phyloP scores from a whole-genome alignment of 2,888 invertebrate species.

The Dendrolimus pini region DNA sequence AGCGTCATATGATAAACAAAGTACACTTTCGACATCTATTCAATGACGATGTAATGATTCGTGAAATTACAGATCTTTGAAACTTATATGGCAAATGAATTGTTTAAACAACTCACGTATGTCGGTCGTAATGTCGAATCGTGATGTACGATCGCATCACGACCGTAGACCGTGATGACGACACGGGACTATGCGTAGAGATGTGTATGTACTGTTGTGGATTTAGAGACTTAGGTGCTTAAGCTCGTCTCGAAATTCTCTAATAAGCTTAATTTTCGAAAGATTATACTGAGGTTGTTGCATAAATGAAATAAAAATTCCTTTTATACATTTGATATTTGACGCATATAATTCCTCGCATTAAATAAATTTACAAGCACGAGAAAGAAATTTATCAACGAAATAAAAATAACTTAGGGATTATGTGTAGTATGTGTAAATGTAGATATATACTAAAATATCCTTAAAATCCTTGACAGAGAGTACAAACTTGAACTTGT shows the following conservation, averaged over 20 bases:
- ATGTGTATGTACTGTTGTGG: conserved; percentile 5
- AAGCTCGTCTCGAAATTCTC: background rate
- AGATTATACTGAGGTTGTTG: too few relatives aligned
- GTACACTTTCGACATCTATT: background rate
- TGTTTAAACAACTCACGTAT: conserved; percentile 18
- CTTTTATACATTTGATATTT: too few relatives aligned
- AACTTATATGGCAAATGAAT: conserved; percentile 1
- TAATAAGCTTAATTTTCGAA: too few relatives aligned
- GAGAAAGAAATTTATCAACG: too few relatives aligned
- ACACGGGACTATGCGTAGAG: conserved; percentile 8
- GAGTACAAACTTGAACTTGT: too few relatives aligned
- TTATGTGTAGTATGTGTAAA: too few relatives aligned
- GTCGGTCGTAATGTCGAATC: conserved; percentile 13
- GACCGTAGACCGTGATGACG: conserved; percentile 22
- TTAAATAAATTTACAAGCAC: too few relatives aligned
- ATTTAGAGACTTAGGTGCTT: background rate
- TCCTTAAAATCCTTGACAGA: too few relatives aligned
- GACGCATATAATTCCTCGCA: too few relatives aligned
- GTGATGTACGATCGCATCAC: conserved; percentile 21
- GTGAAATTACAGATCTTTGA: conserved; percentile 5
- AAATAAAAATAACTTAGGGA: too few relatives aligned
- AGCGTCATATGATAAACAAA: background rate
- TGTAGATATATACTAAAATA: too few relatives aligned
- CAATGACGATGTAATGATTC: conserved; percentile 4
- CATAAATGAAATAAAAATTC: too few relatives aligned